These are phyloP conservation scores for Galleria mellonella DNA, from an alignment of 1,140 invertebrate species.

Conservation along the genomic window DNA sequence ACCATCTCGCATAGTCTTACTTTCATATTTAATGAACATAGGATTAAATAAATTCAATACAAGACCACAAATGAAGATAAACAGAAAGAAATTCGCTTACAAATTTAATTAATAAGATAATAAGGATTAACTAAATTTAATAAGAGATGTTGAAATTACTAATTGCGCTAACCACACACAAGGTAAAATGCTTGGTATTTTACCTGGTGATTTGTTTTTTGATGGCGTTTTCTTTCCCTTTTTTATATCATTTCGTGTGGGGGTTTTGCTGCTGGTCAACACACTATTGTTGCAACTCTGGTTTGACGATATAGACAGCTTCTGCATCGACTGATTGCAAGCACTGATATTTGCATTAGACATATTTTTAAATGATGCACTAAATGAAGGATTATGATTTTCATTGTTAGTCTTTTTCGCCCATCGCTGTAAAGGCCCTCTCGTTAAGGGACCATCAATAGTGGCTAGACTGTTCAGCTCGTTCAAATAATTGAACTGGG, in stretches of 20 bases:
- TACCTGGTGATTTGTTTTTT: slow-evolving; percentile 79
- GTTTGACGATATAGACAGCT: slow-evolving; percentile 75
- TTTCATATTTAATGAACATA: too few relatives aligned
- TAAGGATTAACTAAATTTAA: too few relatives aligned
- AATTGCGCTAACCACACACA: not conserved
- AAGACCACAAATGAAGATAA: too few relatives aligned
- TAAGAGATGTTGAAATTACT: not conserved
- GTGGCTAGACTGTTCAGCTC: slow-evolving; percentile 84
- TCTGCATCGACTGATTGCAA: slow-evolving; percentile 75
- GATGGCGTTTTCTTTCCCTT: slow-evolving; percentile 80
- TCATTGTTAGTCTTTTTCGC: slow-evolving; percentile 78
- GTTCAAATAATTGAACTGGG: slow-evolving; percentile 85
- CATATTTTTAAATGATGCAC: slow-evolving; percentile 53
- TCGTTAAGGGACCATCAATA: slow-evolving; percentile 84
- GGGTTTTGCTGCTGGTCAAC: slow-evolving; percentile 51
- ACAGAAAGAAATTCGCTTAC: too few relatives aligned
- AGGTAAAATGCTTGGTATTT: slow-evolving; percentile 12
- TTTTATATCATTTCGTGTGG: slow-evolving; percentile 65
- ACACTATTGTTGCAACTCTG: slow-evolving; percentile 69
- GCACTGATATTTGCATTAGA: slow-evolving; percentile 65
- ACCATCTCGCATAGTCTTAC: too few relatives aligned
- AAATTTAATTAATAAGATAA: too few relatives aligned
- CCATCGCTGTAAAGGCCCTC: slow-evolving; percentile 86
- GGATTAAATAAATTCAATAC: too few relatives aligned
- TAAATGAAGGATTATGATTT: slow-evolving; percentile 52